Percentiles rank a stretch among this genome's conserved stretches.
Evolutionary conservation across 1,140 invertebrate species (phyloP).

Genomic region (Cephus cinctus): DNA sequence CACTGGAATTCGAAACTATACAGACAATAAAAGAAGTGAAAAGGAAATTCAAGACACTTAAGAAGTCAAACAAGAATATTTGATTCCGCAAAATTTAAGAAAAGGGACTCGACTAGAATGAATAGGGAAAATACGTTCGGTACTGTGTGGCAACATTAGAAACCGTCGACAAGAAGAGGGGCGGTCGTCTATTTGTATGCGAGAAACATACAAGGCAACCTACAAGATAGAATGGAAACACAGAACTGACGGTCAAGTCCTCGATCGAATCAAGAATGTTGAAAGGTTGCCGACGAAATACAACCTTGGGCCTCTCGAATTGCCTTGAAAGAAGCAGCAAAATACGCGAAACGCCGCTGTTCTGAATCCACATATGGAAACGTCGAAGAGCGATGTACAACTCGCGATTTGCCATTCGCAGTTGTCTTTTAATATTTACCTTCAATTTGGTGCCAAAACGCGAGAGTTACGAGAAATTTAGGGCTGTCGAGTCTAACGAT

Average conservation of each 20-base stretch:
- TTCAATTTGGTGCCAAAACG: slow-evolving; percentile 23
- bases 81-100: background rate
- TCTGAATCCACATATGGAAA: slow-evolving; percentile 22
- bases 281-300: slow-evolving; percentile 23
- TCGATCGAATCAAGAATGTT: slow-evolving; percentile 4
- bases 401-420: background rate
- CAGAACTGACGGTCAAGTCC: slow-evolving; percentile 1
- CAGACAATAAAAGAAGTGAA: no score
- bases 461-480: slow-evolving; percentile 21
- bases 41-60: background rate
- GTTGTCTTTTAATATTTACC: slow-evolving; percentile 18
- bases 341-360: slow-evolving; percentile 11
- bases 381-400: slow-evolving; percentile 1
- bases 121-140: background rate
- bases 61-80: background rate
- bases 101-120: background rate
- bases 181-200: slow-evolving; percentile 8
- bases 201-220: slow-evolving; percentile 6
- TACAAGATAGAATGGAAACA: slow-evolving; percentile 10
- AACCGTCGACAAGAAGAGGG: background rate
- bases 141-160: slow-evolving; percentile 5
- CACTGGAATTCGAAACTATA: no score
- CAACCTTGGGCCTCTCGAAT: slow-evolving; percentile 27
- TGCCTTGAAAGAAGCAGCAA: slow-evolving; percentile 17
- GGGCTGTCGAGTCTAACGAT: slow-evolving; percentile 13